Evolutionary conservation across 2,888 invertebrate species (phyloP), one percentile per base, ranked within the genome.

Genomic region (Eupelmus urozonus): DNA sequence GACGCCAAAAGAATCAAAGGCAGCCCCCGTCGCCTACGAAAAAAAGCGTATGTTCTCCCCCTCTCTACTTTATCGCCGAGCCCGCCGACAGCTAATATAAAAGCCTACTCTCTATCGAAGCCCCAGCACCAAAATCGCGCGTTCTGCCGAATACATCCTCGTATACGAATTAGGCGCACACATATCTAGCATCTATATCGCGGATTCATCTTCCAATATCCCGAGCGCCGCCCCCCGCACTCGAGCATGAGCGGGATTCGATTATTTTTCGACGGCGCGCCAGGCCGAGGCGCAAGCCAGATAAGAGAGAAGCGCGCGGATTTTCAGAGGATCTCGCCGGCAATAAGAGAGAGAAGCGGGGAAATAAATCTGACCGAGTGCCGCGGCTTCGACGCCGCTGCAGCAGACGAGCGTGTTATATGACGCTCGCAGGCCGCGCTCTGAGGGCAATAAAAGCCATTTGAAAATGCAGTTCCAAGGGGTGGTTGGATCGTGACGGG

Each of bases 171-270:
- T 23, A 25, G n/a, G n/a, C n/a, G n/a, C n/a, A n/a, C n/a, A n/a
- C n/a, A 71, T 40, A 4, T 9, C 49, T 34, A 29, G n/a, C 18
- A 60, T 7, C 9, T 25, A 20, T 69, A 76, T 69, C 65, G 77
- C 27, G 66, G 65, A 72, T 66, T 66, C 71, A 60, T 77, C 72
- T 60, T 23, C 55, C 65, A 65, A 78, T 78, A 78, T 65, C 69
- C 65, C 27, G 34, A 34, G 0, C 67, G 42, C 29, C 72, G 67
- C 29, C 72, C 63, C 72, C 67, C 74, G 74, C 57, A 57, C 74
- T n/a, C n/a, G n/a, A n/a, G n/a, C n/a, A n/a, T n/a, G n/a, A n/a
- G 78, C 73, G 65, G 63, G 78, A 79, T 79, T 79, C 75, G 79
- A 79, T 79, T 79, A 75, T 79, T 79, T 42, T 67, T 75, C 66